These are phyloP conservation scores for Brachypalpus laphriformis DNA, from an alignment of 2,888 invertebrate genomes.

Conservation along the genomic window DNA sequence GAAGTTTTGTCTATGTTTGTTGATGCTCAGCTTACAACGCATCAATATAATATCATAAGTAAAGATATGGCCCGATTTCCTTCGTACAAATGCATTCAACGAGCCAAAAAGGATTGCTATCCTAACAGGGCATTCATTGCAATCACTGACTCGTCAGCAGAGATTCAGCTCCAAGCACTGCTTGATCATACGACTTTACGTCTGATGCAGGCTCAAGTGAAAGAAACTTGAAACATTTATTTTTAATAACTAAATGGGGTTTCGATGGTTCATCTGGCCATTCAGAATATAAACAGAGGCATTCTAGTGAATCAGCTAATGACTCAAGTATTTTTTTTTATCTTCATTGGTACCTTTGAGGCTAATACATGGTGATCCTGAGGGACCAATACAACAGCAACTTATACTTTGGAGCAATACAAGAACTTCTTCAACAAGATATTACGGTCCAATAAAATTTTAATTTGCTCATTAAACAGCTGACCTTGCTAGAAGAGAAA, in stretches of 20 bases:
- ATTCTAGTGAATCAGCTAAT: neutral
- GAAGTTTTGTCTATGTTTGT: conserved; percentile 13
- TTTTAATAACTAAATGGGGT: neutral
- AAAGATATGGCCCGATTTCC: conserved; percentile 2
- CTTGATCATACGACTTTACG: neutral
- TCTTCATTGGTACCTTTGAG: conserved; percentile 1
- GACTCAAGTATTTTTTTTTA: neutral
- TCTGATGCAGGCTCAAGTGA: neutral
- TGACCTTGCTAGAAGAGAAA: neutral
- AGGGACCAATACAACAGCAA: neutral
- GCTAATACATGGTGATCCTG: neutral
- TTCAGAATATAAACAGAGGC: neutral
- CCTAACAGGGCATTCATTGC: neutral
- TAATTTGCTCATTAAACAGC: neutral
- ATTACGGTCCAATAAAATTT: neutral
- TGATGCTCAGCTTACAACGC: conserved; percentile 7
- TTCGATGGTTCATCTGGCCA: neutral
- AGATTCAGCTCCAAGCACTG: conserved; percentile 1
- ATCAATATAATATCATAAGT: neutral
- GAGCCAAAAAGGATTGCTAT: neutral
- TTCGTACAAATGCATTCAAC: conserved; percentile 1
- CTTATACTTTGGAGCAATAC: neutral
- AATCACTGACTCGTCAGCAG: neutral
- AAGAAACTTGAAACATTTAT: neutral
- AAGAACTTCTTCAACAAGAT: neutral